Evolutionary conservation across 2,113 vertebrate genomes (phyloP), one percentile per base, ranked within the genome.

Genomic region (Ictalurus furcatus): DNA sequence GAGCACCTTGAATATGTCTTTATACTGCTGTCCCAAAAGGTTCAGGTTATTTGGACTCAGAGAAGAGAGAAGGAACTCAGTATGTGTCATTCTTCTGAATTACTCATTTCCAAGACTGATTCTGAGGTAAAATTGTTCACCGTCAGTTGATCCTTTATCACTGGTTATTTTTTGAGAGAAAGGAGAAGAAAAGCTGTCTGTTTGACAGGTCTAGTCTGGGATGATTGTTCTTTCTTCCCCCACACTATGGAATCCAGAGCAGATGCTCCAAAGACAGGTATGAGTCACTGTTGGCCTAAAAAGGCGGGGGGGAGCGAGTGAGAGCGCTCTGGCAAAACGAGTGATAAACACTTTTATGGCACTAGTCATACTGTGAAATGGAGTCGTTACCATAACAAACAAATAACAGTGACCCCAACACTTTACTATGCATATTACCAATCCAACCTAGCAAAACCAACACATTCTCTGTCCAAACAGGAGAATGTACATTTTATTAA

Each of bases 341-440:
- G 90, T 52, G 37, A 23, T 76, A 84, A 87, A 88, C 63, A 86
- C 87, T 44, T 91, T 91, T 92, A 86, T 34, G 76, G 90, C 44
- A 23, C 79, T 59, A 90, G 80, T 84, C 90, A 85, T 87, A 67
- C 90, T 89, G 88, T 85, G 86, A 91, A 91, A 90, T 78, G 81
- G 84, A 89, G 85, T 90, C 3, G 90, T 92, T 87, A 89, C 89
- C 91, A 91, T 92, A 91, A 91, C 90, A 92, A 92, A 92, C 87
- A 90, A 87, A 85, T 63, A 92, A 89, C 73, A 82, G 71, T 81
- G 63, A 71, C 87, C 88, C 88, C 65, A 90, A 44, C 44, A 88
- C 67, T 88, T 44, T 67, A 56, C 37, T 84, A 79, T 81, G 79
- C 88, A 63, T 86, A 79, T 67, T 76, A 84, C 83, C 9, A 86